Base-by-base conservation (phyloP, 2,113 vertebrate genomes). In the Clarias magur region DNA sequence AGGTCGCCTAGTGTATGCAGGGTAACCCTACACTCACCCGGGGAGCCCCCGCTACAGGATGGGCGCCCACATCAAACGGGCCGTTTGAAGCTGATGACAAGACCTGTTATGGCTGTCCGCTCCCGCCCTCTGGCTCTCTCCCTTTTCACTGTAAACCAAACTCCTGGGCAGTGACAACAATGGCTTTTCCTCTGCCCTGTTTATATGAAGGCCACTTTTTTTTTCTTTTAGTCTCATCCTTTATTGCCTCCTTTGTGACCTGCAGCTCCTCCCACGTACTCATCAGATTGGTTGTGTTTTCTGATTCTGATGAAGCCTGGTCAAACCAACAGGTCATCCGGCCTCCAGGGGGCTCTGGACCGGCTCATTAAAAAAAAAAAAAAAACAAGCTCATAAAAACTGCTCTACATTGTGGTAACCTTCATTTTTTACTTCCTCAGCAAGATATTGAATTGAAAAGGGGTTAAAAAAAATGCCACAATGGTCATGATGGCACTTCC, bases 21-120 rank as follows among this genome's bases (percentile, higher is more conserved):
- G 86, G 93, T 93, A 95, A 95, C 92, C 89, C 86, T 93, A 95
- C 89, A 94, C 92, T 92, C 88, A 89, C 89, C 87, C 76, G 82
- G 88, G 89, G 88, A 93, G 89, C 89, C 88, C 88, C 85, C 89
- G 83, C 85, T 88, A 91, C 88, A 89, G 86, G 90, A 92, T 89
- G 90, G 90, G 87, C 91, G 89, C 89, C 88, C 91, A 92, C 93
- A 93, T 95, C 93, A 95, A 95, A 95, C 90, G 83, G 88, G 76
- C 90, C 80, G 90, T 93, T 94, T 94, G 92, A 95, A 93, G 92
- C 93, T 91, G 93, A 94, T 94, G 93, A 94, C 94, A 93, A 91
- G 88, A 91, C 89, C 82, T 87, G 92, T 93, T 92, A 93, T 73
- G 91, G 79, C 91, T 90, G 92, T 90, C 79, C 90, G 88, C 85